Base-by-base conservation (phyloP, 1,140 invertebrate genomes). In the Helicoverpa zea region DNA sequence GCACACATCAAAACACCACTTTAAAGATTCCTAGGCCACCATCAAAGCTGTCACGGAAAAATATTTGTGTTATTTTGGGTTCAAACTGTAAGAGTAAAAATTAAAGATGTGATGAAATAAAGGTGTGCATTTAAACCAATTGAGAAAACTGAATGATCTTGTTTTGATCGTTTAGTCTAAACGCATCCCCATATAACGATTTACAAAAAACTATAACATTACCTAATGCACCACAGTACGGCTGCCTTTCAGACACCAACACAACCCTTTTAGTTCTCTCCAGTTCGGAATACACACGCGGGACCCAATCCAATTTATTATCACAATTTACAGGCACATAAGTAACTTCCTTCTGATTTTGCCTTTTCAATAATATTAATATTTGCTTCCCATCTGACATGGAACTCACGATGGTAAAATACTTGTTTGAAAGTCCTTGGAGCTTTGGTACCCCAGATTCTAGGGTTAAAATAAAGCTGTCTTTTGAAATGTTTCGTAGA, bases 171-270 rank as follows among this genome's bases (percentile, higher is more conserved):
- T 43, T 43, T 43, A 5, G 9, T 43, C 5, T 43, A 43, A 43
- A 43, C 3, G 35, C 35, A 5, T 5, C 5, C 35, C 7, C 7
- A 43, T 43, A 43, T 43, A 9, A 43, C 9, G 5, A 43, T 5
- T 61, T 43, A 79, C 16, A 54, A 35, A 49, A 47, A 59, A 49
- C 23, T 2, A 72, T 61, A 59, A 43, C 2, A 59, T 0, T 74
- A 79, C 77, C 77, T 68, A 72, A 79, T 30, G 49, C 47, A 29
- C 86, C 86, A 75, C 85, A 86, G 58, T 84, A 82, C 4, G 82
- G 86, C 82, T 85, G 85, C 54, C 64, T 85, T 61, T 88, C 83
- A 13, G 86, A 88, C 7, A 88, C 76, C 35, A 88, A 81, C 10
- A 85, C 78, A 23, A 88, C 80, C 12, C 59, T 58, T 54, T 80